A percentile compares a stretch with the other conserved stretches of the same genome.
phyloP scores from a whole-genome alignment of 2,888 invertebrate species.

The Dicyrtomina minuta region DNA sequence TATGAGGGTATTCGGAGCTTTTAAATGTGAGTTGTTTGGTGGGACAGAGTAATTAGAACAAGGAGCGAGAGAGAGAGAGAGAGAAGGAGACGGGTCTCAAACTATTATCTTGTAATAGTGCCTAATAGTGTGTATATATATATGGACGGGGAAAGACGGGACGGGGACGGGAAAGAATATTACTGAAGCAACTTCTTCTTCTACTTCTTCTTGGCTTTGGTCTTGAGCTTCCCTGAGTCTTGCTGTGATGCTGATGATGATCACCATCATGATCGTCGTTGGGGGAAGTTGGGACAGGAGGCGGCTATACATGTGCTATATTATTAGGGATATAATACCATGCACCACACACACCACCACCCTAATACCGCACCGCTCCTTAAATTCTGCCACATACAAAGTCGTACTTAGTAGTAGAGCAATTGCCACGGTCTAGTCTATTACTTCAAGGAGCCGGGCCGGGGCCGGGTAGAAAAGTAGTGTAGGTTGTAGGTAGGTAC shows the following conservation, averaged over 20 bases:
- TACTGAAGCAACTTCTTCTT: neutral
- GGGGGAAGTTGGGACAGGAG: conserved; percentile 30
- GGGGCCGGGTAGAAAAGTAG: neutral
- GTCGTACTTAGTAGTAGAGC: too few relatives aligned
- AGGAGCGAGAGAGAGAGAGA: conserved; percentile 12
- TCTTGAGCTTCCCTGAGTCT: too few relatives aligned
- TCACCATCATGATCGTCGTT: conserved; percentile 1
- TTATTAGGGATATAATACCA: too few relatives aligned
- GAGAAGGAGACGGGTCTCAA: conserved; percentile 9
- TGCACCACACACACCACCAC: too few relatives aligned
- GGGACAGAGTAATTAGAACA: neutral
- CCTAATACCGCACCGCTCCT: too few relatives aligned
- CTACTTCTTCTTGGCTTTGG: too few relatives aligned
- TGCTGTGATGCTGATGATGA: neutral
- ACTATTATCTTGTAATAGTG: too few relatives aligned
- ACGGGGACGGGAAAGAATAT: neutral
- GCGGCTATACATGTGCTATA: too few relatives aligned
- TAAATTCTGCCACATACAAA: too few relatives aligned
- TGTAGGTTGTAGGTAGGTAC: neutral
- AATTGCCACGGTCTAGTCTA: too few relatives aligned
- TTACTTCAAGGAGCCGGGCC: neutral
- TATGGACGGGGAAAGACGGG: conserved; percentile 6
- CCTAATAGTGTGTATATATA: too few relatives aligned
- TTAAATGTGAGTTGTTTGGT: conserved; percentile 7
- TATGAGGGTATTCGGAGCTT: conserved; percentile 14